Evolutionary conservation across 92 coral and sea anemone species (phyloP).

Genomic region (Paramuricea clavata): DNA sequence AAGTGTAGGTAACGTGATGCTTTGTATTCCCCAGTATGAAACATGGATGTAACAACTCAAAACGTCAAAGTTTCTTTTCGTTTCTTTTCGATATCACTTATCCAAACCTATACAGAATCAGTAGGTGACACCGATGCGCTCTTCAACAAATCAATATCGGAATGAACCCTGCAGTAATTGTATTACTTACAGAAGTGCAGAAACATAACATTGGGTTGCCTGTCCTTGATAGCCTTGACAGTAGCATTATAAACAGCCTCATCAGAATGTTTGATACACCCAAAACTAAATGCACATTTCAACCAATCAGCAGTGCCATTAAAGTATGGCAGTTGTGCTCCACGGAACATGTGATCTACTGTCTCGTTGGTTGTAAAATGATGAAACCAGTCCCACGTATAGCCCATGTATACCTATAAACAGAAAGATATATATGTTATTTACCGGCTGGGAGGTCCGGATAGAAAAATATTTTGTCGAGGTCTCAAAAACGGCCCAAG

Average conservation of each 20-base stretch:
- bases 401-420: constrained; percentile 38
- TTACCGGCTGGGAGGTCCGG: too few relatives aligned
- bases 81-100: too few relatives aligned
- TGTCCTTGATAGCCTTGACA: constrained; percentile 2
- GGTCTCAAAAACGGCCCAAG: too few relatives aligned
- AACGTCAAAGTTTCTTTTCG: too few relatives aligned
- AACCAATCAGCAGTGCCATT: constrained; percentile 43
- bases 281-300: constrained; percentile 45
- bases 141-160: too few relatives aligned
- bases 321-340: constrained; percentile 38
- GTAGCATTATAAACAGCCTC: constrained; percentile 43
- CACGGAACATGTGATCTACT: constrained; percentile 43
- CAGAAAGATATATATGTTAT: neutral
- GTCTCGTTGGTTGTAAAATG: constrained; percentile 43
- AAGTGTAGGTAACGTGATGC: too few relatives aligned
- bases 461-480: too few relatives aligned
- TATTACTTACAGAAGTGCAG: constrained; percentile 44
- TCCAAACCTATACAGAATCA: too few relatives aligned
- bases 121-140: too few relatives aligned
- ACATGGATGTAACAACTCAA: too few relatives aligned
- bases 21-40: too few relatives aligned
- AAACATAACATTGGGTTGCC: constrained; percentile 50
- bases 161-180: neutral
- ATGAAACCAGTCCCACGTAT: constrained; percentile 56
- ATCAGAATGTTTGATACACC: constrained; percentile 36